Conservation (phyloP, 2,888 invertebrate genomes). For the Caenorhabditis panamensis region DNA sequence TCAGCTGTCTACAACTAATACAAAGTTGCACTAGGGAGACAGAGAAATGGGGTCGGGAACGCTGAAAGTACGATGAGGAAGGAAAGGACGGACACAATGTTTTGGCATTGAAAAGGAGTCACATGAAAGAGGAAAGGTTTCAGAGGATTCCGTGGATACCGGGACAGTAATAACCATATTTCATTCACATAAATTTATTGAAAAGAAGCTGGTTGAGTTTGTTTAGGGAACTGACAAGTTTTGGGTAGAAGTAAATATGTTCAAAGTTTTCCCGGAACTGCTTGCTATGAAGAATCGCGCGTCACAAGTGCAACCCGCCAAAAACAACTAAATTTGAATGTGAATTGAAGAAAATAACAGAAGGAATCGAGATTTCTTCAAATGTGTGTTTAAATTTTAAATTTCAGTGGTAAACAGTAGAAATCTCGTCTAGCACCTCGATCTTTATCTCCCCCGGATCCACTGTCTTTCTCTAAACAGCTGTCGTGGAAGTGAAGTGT, state of each 20-base stretch:
- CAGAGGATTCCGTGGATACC: no score
- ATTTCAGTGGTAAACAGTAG: background rate
- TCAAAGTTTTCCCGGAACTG: no score
- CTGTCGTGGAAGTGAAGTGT: slow-evolving; percentile 13
- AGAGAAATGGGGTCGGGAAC: background rate
- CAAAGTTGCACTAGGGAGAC: background rate
- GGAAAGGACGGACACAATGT: no score
- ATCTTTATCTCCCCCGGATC: slow-evolving; percentile 3
- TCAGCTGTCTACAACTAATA: background rate
- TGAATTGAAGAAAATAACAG: background rate
- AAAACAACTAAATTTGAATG: background rate
- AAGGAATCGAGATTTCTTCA: background rate
- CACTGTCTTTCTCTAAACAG: slow-evolving; percentile 15
- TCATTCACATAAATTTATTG: no score
- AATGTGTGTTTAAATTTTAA: background rate
- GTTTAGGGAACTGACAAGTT: no score
- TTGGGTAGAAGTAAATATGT: no score
- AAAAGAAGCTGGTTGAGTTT: no score
- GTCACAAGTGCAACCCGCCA: no score
- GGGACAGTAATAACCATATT: no score
- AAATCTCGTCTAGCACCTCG: background rate
- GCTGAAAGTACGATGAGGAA: background rate
- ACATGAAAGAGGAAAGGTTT: background rate
- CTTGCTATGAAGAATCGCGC: no score
- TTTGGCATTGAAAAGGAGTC: background rate